Base-by-base conservation (phyloP, 2,888 invertebrate genomes). In the Isoperla grammatica region DNA sequence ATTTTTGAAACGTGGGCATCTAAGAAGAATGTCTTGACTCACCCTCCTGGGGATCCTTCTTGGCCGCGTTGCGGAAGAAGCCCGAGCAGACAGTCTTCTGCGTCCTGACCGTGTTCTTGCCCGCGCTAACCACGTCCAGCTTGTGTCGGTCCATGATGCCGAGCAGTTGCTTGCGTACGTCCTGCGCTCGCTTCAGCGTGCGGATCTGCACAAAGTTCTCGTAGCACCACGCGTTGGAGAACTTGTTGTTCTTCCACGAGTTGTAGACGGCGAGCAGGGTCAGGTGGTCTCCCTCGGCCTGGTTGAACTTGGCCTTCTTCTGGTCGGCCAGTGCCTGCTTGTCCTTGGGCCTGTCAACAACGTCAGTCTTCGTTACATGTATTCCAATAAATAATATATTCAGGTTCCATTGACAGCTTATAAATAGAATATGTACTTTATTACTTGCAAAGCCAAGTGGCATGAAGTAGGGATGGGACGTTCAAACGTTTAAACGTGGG, bases 301-400 rank as follows among this genome's bases (percentile, higher is more conserved):
- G 99, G 76, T 99, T 98, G 74, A 99, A 99, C 76, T 98, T 98
- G 0, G 98, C 97, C 71, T 99, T 99, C 75, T 97, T 96, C 76
- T 98, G 96, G 77, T 99, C 99, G 0, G 99, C 99, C 39, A 96
- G 74, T 0, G 96, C 94, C 72, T 96, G 95, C 71, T 96, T 96
- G 72, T 96, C 96, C 75, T 95, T 92, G 0, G 93, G 93, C 17
- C 92, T 79, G 70, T 75, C 79, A 57, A n/a, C n/a, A n/a, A n/a
- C n/a, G n/a, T n/a, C n/a, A n/a, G n/a, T n/a, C n/a, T n/a, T n/a
- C n/a, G n/a, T n/a, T n/a, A n/a, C n/a, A n/a, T n/a, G n/a, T n/a
- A n/a, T n/a, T n/a, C n/a, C n/a, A n/a, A n/a, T n/a, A n/a, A n/a
- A n/a, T n/a, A n/a, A n/a, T n/a, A n/a, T n/a, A n/a, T n/a, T n/a